phyloP scores from a whole-genome alignment of 1,140 invertebrate genomes.

The Mizuhopecten yessoensis region DNA sequence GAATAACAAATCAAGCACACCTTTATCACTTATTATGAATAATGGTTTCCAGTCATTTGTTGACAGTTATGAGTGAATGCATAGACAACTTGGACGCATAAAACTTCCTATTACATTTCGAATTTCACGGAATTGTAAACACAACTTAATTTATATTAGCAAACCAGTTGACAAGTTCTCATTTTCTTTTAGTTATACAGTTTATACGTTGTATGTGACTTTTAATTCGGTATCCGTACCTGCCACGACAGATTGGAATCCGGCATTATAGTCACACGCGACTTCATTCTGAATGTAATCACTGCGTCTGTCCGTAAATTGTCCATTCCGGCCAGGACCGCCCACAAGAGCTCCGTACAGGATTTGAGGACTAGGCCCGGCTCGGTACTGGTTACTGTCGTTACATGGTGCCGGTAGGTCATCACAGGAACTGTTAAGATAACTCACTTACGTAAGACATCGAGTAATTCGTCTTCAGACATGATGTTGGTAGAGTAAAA shows the following conservation, averaged over 20 bases:
- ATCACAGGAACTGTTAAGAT: constrained; percentile 41
- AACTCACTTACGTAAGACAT: background rate
- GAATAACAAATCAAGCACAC: background rate
- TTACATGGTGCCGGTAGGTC: background rate
- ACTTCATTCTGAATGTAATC: constrained; percentile 80
- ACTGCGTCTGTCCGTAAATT: constrained; percentile 71
- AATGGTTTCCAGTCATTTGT: too few species aligned
- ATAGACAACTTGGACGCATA: too few species aligned
- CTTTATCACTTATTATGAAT: background rate
- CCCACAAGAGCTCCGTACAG: constrained; percentile 81
- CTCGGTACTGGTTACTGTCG: constrained; percentile 46
- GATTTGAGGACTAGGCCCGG: constrained; percentile 71
- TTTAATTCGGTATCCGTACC: constrained; percentile 42
- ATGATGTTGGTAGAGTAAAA: too few species aligned
- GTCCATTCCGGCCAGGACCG: constrained; percentile 76
- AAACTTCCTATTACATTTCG: too few species aligned
- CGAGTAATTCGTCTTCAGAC: too few species aligned
- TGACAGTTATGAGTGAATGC: too few species aligned
- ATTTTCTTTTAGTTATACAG: too few species aligned
- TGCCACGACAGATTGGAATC: constrained; percentile 70
- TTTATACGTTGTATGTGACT: too few species aligned
- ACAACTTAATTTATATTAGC: too few species aligned
- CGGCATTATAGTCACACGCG: constrained; percentile 80
- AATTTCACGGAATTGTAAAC: too few species aligned
- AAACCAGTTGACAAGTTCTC: too few species aligned